Evolutionary conservation across 2,888 invertebrate species (phyloP).

Genomic region (Sinelater perroti): DNA sequence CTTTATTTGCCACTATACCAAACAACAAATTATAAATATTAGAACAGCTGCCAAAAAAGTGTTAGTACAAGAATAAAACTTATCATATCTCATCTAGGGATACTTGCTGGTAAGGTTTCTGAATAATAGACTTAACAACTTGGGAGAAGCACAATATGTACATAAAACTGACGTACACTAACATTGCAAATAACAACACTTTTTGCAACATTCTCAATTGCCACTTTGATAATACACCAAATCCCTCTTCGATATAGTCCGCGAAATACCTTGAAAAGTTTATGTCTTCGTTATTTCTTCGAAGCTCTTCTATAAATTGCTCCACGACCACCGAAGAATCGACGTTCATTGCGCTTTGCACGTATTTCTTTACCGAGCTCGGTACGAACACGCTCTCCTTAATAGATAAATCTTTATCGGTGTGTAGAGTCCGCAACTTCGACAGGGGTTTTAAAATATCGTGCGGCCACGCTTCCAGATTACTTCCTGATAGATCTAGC

Average conservation of each 20-base stretch:
- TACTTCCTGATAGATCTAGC: conserved; percentile 10
- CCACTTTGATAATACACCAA: not conserved
- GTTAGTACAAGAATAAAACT: not conserved
- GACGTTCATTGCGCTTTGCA: conserved; percentile 1
- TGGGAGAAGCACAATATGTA: conserved; percentile 6
- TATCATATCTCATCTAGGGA: conserved; percentile 4
- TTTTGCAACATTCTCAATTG: not conserved
- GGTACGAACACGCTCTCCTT: conserved; percentile 6
- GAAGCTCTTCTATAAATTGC: not conserved
- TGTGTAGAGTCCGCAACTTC: conserved; percentile 2
- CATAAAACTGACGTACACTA: conserved; percentile 6
- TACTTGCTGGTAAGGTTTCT: conserved; percentile 3
- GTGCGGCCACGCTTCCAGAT: conserved; percentile 7
- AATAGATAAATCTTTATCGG: not conserved
- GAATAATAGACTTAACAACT: not conserved
- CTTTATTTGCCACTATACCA: no score
- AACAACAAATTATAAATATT: no score
- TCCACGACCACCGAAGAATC: not conserved
- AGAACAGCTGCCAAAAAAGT: no score
- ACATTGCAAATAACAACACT: not conserved
- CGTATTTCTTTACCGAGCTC: not conserved
- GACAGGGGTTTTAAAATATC: not conserved
- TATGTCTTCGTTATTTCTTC: not conserved
- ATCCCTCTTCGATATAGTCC: not conserved
- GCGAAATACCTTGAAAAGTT: not conserved